A percentile compares a stretch with the other conserved stretches of the same genome.
Evolutionary conservation across 2,888 invertebrate species (phyloP).

Genomic region (Magallana nippona): DNA sequence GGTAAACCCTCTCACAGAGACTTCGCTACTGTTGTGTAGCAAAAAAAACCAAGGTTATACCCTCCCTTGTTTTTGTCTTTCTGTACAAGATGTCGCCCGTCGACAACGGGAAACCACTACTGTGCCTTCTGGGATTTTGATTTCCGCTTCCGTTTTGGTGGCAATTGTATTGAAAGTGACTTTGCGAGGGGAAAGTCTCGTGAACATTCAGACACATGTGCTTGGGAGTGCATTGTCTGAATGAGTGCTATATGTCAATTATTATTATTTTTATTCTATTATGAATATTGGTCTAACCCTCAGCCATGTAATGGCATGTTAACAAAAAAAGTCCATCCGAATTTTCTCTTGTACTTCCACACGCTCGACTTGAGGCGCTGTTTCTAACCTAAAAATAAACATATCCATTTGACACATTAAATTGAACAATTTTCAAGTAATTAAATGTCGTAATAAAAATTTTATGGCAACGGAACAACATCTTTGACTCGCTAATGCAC

Average conservation of each 20-base stretch:
- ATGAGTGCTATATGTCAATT: slow-evolving; percentile 10
- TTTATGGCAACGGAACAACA: not conserved
- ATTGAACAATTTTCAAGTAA: no score
- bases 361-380: no score
- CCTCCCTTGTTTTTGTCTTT: slow-evolving; percentile 27
- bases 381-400: no score
- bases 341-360: not conserved
- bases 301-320: slow-evolving; percentile 22
- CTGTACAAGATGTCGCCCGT: not conserved
- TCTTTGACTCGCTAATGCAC: not conserved
- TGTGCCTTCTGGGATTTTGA: not conserved
- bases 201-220: no score
- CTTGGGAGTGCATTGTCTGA: not conserved
- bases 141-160: not conserved
- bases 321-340: slow-evolving; percentile 17
- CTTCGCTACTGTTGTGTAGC: slow-evolving; percentile 65
- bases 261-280: not conserved
- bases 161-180: not conserved
- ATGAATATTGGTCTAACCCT: not conserved
- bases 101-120: not conserved
- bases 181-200: no score
- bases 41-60: not conserved
- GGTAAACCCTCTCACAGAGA: slow-evolving; percentile 64
- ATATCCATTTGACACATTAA: no score
- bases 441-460: no score